Percentiles rank a stretch among this genome's conserved stretches.
Evolutionary conservation across 1,140 invertebrate genomes (phyloP).

Genomic region (Bombus vancouverensis): DNA sequence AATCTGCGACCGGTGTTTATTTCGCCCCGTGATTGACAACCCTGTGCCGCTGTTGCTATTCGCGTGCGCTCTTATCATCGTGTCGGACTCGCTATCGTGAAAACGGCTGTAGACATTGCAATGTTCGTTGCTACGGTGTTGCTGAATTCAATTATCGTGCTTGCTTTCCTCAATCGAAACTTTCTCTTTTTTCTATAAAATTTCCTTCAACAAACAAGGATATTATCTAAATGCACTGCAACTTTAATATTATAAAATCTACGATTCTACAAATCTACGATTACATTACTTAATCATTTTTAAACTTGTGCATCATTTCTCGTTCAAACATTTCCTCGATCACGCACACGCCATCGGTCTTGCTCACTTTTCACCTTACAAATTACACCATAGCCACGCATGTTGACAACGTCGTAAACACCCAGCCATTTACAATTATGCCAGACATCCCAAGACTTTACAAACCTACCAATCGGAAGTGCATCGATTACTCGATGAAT

Average conservation of each 20-base stretch:
- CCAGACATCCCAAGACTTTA: too few relatives aligned
- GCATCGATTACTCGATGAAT: conserved; percentile 54
- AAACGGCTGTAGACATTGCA: not conserved
- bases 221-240: too few relatives aligned
- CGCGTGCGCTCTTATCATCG: not conserved
- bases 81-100: not conserved
- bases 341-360: not conserved
- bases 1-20: not conserved
- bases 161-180: not conserved
- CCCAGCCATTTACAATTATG: not conserved
- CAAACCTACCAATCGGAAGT: conserved; percentile 20
- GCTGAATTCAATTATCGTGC: not conserved
- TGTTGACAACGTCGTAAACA: not conserved
- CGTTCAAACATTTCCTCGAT: not conserved
- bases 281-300: not conserved
- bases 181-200: too few relatives aligned
- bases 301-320: not conserved
- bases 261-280: too few relatives aligned
- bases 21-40: not conserved
- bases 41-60: too few relatives aligned
- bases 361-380: not conserved
- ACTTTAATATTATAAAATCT: too few relatives aligned
- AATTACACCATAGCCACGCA: not conserved
- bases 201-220: too few relatives aligned
- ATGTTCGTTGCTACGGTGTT: not conserved